Evolutionary conservation across 2,113 vertebrate species (phyloP), one percentile per base, ranked within the genome.

Genomic region (Dolichallabes microphthalmus): DNA sequence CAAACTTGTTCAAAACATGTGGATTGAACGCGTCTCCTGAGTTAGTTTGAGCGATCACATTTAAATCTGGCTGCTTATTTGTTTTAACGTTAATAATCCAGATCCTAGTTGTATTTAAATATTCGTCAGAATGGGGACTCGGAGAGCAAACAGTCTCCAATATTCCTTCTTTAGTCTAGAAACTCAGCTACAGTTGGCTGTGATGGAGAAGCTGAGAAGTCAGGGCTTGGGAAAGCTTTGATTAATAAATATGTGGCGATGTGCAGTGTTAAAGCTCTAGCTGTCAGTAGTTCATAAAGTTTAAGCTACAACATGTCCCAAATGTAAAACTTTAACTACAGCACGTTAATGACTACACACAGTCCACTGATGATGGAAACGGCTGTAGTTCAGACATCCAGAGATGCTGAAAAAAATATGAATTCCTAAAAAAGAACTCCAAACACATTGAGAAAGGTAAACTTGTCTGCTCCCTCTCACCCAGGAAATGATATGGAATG

Each of bases 341-440:
- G 68, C 8, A 75, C 20, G 3, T 74, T 15, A 30, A 35, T 22
- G 77, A 22, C 27, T 35, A 73, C 4, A 73, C 50, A 1, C 17
- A 71, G 14, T 71, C 68, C 3, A 39, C 10, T 25, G 20, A 71
- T 19, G 9, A 22, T 39, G 66, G 13, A 35, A 82, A 35, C 1
- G 80, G 20, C 19, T 61, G 57, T 2, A 52, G 35, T 64, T 52
- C n/a, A n/a, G 86, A 87, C 90, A 84, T 82, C 85, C 83, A 71
- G 30, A 39, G 64, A 86, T 86, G 53, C 5, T 27, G 14, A 64
- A 73, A 71, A 58, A 53, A 79, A 73, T 89, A 90, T 92, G 92
- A 92, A 66, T 77, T 91, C 89, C 86, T 83, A 90, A 88, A 88
- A 90, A 88, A 88, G 64, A 90, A 84, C 64, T 86, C 90, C 82